Evolutionary conservation across 2,888 invertebrate species (phyloP).

Genomic region (Drosophila formosana): DNA sequence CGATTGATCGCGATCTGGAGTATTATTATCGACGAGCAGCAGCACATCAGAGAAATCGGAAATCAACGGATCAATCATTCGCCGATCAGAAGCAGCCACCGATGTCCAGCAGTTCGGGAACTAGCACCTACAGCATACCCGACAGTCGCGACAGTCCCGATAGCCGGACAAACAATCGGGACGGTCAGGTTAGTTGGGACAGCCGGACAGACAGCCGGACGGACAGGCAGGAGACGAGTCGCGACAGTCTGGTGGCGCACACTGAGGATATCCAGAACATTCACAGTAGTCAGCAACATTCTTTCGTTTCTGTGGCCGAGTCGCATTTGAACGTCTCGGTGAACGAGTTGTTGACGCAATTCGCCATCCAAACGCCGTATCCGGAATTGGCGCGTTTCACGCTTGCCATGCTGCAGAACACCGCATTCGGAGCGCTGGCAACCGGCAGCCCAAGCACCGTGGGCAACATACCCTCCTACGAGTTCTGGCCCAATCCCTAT

Average conservation of each 20-base stretch:
- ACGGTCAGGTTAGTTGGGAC: neutral
- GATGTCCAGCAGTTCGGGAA: constrained; percentile 5
- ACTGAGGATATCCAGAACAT: too few relatives aligned
- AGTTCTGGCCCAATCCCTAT: constrained; percentile 43
- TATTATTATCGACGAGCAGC: constrained; percentile 24
- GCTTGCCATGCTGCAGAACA: constrained; percentile 33
- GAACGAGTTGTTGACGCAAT: constrained; percentile 15
- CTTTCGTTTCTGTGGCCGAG: too few relatives aligned
- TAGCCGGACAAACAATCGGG: too few relatives aligned
- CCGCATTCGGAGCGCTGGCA: constrained; percentile 28
- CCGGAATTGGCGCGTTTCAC: constrained; percentile 30
- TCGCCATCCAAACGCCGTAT: constrained; percentile 36
- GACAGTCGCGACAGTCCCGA: neutral
- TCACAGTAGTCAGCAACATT: too few relatives aligned
- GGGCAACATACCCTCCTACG: constrained; percentile 21
- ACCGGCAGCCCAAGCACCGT: constrained; percentile 25
- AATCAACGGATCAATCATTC: neutral
- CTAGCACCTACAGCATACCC: neutral
- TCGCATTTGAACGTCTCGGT: neutral
- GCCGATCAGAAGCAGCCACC: neutral
- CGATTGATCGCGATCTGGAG: constrained; percentile 30
- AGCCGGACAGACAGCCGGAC: neutral
- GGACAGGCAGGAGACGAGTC: neutral
- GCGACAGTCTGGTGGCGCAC: too few relatives aligned
- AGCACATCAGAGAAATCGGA: neutral